These are phyloP conservation scores for Darevskia mixta DNA, from an alignment of 2,797 vertebrate genomes.

Conservation along the genomic window DNA sequence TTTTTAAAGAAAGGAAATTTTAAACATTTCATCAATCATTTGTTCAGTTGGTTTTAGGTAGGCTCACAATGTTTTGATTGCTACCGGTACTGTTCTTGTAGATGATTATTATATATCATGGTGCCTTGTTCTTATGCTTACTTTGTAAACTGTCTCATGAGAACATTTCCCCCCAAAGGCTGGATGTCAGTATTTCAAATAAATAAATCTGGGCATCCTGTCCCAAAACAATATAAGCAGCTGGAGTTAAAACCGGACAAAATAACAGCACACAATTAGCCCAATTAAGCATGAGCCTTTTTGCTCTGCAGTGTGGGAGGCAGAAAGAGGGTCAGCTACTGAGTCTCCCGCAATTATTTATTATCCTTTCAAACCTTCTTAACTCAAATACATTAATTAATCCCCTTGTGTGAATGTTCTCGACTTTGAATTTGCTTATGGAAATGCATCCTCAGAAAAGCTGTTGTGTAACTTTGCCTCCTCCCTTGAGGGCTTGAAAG, in stretches of 20 bases:
- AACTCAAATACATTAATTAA: not conserved
- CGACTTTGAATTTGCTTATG: conserved; percentile 19
- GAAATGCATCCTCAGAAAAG: conserved; percentile 21
- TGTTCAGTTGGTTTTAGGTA: not conserved
- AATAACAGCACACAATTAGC: conserved; percentile 6
- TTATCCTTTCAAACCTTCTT: not conserved
- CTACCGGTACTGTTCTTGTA: not conserved
- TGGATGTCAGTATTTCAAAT: not conserved
- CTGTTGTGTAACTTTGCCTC: not conserved
- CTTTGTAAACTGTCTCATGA: not conserved
- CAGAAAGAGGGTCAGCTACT: not conserved
- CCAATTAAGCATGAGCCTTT: conserved; percentile 9
- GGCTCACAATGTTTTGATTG: not conserved
- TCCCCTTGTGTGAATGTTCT: conserved; percentile 10
- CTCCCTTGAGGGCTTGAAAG: conserved; percentile 12
- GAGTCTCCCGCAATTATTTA: not conserved
- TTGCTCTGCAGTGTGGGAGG: conserved; percentile 13
- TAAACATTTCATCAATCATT: too few relatives aligned
- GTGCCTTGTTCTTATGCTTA: not conserved
- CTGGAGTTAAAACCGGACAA: not conserved
- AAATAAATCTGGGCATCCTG: not conserved
- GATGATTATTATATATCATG: not conserved
- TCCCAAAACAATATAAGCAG: not conserved
- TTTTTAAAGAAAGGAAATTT: not conserved
- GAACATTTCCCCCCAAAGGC: not conserved